These are phyloP conservation scores for Corythoichthys intestinalis DNA, from an alignment of 2,113 vertebrate species.

Conservation along the genomic window DNA sequence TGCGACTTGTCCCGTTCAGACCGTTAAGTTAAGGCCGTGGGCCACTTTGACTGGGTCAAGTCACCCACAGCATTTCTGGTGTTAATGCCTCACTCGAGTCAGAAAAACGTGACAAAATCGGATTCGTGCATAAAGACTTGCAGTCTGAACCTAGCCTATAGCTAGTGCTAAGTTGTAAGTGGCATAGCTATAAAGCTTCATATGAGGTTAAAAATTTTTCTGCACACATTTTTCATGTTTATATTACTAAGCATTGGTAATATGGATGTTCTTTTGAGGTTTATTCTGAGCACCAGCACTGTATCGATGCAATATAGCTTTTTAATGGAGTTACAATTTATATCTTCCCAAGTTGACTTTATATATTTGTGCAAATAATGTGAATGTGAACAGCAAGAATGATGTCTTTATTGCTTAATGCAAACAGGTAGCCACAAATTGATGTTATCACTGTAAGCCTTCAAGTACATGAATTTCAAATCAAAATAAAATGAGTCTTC, in stretches of 20 bases:
- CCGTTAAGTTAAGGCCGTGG: too few relatives aligned
- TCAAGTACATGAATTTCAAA: slow-evolving; percentile 53
- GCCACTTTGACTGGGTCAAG: too few relatives aligned
- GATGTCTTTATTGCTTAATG: slow-evolving; percentile 25
- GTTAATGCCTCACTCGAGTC: too few relatives aligned
- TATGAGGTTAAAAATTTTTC: not conserved
- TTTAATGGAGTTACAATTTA: slow-evolving; percentile 33
- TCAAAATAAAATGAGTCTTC: slow-evolving; percentile 51
- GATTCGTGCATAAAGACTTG: too few relatives aligned
- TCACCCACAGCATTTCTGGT: too few relatives aligned
- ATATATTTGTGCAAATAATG: slow-evolving; percentile 39
- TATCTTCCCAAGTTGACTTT: slow-evolving; percentile 29
- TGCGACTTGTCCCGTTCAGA: too few relatives aligned
- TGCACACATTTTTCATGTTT: not conserved
- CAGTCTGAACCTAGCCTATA: too few relatives aligned
- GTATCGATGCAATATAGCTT: slow-evolving; percentile 6
- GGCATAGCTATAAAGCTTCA: too few relatives aligned
- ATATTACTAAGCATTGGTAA: not conserved
- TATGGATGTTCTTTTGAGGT: not conserved
- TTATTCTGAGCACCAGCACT: too few relatives aligned
- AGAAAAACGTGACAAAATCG: too few relatives aligned
- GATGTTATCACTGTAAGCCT: slow-evolving; percentile 35
- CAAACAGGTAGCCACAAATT: slow-evolving; percentile 27
- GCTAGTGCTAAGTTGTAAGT: too few relatives aligned
- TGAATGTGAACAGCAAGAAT: slow-evolving; percentile 32